These are phyloP conservation scores for Theretra japonica DNA, from an alignment of 2,888 invertebrate species.

Conservation along the genomic window DNA sequence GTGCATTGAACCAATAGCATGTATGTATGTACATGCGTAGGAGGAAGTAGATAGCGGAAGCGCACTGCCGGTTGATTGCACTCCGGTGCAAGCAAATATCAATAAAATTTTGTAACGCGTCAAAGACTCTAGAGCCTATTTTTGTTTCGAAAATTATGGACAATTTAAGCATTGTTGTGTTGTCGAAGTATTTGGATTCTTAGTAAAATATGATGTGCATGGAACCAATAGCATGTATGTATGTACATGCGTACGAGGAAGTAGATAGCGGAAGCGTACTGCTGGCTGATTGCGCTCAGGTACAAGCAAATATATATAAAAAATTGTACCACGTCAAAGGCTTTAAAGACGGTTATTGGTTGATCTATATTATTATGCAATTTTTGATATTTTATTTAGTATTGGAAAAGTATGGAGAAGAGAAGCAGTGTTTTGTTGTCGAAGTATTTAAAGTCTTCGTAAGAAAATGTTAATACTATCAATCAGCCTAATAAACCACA, in stretches of 20 bases:
- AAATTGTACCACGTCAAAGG: neutral
- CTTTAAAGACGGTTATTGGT: neutral
- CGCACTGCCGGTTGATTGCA: neutral
- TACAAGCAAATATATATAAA: neutral
- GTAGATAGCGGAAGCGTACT: neutral
- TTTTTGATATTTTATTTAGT: too few species aligned
- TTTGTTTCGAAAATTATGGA: too few species aligned
- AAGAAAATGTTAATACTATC: too few species aligned
- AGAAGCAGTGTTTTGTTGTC: too few species aligned
- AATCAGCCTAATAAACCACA: too few species aligned
- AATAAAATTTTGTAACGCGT: neutral
- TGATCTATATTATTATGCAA: too few species aligned
- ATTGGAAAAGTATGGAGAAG: too few species aligned
- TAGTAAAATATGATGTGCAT: too few species aligned
- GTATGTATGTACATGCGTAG: too few species aligned
- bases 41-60: neutral
- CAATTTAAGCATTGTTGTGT: too few species aligned
- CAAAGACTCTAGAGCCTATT: neutral
- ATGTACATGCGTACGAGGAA: neutral
- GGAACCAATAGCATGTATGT: neutral
- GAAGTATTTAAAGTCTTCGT: too few species aligned
- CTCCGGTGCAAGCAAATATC: neutral
- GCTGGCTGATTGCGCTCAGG: neutral
- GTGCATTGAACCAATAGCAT: neutral
- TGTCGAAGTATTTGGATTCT: too few species aligned